Conservation (phyloP, 2,888 invertebrate species). For the Troides oblongomaculatus region DNA sequence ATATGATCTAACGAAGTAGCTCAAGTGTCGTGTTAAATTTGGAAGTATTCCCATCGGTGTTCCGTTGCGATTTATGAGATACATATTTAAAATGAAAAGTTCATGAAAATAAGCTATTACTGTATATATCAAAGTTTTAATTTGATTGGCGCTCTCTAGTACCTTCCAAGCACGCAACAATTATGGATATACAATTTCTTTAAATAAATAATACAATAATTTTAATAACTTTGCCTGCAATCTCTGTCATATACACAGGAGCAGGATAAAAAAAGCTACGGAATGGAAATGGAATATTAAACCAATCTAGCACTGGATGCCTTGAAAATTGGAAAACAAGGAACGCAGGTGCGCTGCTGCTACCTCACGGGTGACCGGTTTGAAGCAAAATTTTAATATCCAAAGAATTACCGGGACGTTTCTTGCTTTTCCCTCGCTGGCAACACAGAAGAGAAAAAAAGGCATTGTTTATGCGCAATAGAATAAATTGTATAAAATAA, state of each 20-base stretch:
- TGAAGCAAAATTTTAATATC: slow-evolving; percentile 23
- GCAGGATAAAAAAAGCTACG: neutral
- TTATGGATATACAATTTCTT: neutral
- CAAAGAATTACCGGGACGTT: slow-evolving; percentile 6
- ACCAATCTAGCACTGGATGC: slow-evolving; percentile 2
- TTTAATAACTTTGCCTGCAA: neutral
- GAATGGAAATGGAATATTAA: slow-evolving; percentile 11
- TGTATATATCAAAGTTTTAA: too few species aligned
- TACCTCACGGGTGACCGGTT: slow-evolving; percentile 3
- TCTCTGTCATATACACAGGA: neutral
- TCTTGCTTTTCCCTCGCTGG: neutral
- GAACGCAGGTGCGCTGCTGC: slow-evolving; percentile 12
- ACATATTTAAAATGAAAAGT: too few species aligned
- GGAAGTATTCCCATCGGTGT: slow-evolving; percentile 17
- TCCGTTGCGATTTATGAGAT: slow-evolving; percentile 2
- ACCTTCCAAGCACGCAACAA: neutral
- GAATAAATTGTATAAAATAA: slow-evolving; percentile 1
- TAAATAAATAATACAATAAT: neutral
- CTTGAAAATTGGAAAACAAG: slow-evolving; percentile 20
- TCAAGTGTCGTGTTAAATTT: slow-evolving; percentile 14
- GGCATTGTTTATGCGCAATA: slow-evolving; percentile 4
- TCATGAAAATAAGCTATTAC: too few species aligned
- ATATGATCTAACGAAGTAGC: slow-evolving; percentile 15
- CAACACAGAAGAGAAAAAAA: neutral
- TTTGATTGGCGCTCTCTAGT: neutral